Percentiles rank a stretch among this genome's conserved stretches.
These are phyloP conservation scores for Cynopterus sphinx DNA, from an alignment of 2,797 vertebrate genomes.

Conservation along the genomic window DNA sequence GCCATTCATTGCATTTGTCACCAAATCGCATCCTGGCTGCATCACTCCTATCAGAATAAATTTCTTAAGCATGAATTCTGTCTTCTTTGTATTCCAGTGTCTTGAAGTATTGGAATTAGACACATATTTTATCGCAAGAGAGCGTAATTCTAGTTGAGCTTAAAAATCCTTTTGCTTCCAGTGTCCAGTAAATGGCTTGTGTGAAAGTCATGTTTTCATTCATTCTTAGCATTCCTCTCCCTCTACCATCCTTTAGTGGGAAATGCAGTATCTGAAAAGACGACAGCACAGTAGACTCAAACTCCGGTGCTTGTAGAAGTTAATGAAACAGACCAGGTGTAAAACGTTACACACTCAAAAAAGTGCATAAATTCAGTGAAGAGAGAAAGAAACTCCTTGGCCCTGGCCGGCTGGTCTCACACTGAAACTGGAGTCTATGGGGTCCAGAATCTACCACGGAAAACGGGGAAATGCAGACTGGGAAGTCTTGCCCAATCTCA, in stretches of 20 bases:
- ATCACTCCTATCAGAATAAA: background rate
- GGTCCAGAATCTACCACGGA: background rate
- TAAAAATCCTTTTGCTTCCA: background rate
- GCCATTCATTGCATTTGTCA: background rate
- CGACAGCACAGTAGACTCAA: background rate
- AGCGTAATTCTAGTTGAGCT: background rate
- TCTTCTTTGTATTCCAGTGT: background rate
- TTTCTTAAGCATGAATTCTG: background rate
- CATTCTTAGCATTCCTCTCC: background rate
- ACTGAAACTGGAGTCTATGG: background rate
- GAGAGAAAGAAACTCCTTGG: background rate
- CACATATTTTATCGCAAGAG: background rate
- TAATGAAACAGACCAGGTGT: background rate
- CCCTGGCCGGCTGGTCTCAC: background rate
- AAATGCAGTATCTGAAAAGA: background rate
- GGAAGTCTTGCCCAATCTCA: background rate
- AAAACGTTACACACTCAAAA: background rate
- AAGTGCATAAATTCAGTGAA: background rate
- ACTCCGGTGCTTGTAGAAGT: background rate
- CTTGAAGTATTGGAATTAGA: background rate
- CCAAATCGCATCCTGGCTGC: background rate
- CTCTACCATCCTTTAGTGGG: background rate
- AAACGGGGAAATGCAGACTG: background rate
- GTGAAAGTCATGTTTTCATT: background rate
- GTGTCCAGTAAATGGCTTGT: background rate